Evolutionary conservation across 1,140 invertebrate species (phyloP).

Genomic region (Drosophila insularis): DNA sequence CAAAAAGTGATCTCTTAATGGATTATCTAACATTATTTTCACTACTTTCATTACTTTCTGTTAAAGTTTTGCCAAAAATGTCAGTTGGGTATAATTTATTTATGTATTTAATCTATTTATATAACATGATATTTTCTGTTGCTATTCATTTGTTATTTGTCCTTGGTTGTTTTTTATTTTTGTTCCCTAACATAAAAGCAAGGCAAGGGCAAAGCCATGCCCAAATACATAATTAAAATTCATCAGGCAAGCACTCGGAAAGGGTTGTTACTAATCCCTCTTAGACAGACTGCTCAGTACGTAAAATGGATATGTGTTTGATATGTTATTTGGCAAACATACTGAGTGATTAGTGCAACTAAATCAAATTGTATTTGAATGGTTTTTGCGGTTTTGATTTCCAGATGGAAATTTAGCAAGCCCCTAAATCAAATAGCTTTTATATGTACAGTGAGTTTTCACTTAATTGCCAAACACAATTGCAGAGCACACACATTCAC

Average conservation of each 20-base stretch:
- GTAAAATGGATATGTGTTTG: neutral
- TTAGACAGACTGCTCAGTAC: neutral
- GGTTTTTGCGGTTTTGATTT: conserved; percentile 5
- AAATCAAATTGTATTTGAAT: conserved; percentile 23
- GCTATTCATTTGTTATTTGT: neutral
- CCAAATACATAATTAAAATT: neutral
- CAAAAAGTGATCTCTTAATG: too few species aligned
- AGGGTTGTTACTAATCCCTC: neutral
- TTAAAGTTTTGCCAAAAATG: too few species aligned
- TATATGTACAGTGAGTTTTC: conserved; percentile 32
- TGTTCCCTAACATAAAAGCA: neutral
- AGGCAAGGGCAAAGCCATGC: neutral
- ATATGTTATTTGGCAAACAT: neutral
- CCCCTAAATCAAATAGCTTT: neutral
- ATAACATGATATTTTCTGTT: neutral
- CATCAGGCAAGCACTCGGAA: neutral
- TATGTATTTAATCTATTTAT: too few species aligned
- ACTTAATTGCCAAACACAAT: conserved; percentile 39
- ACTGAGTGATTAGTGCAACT: neutral
- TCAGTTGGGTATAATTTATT: too few species aligned
- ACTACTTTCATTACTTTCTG: too few species aligned
- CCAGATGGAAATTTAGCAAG: conserved; percentile 25
- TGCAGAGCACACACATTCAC: neutral
- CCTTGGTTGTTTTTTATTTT: neutral
- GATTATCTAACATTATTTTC: too few species aligned